Evolutionary conservation across 2,797 vertebrate species (phyloP).

Genomic region (Cryptoprocta ferox): DNA sequence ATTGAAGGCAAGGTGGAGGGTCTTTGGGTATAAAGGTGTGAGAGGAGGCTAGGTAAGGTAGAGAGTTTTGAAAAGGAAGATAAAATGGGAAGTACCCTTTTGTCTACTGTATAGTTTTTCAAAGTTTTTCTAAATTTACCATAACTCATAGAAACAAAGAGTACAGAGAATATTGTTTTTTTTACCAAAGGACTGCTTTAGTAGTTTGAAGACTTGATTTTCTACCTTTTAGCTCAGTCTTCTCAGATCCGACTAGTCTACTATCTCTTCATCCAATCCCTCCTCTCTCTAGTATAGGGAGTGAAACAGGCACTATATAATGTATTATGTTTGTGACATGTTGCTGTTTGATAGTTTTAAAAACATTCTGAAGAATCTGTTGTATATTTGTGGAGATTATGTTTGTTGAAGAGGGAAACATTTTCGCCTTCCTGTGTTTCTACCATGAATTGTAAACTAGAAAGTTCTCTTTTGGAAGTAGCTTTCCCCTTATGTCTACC

Average conservation of each 20-base stretch:
- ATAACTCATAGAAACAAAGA: neutral
- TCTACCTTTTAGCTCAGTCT: slow-evolving; percentile 35
- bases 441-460: neutral
- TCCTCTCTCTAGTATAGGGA: slow-evolving; percentile 14
- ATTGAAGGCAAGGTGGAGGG: neutral
- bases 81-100: neutral
- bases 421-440: neutral
- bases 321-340: slow-evolving; percentile 18
- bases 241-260: neutral
- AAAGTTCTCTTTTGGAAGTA: neutral
- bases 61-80: slow-evolving; percentile 53
- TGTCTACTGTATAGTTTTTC: neutral
- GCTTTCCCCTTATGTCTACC: neutral
- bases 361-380: neutral
- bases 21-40: neutral
- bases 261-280: neutral
- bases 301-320: neutral
- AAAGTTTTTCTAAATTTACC: slow-evolving; percentile 37
- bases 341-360: slow-evolving; percentile 21
- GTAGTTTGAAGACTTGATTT: slow-evolving; percentile 32
- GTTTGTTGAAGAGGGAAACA: neutral
- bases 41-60: slow-evolving; percentile 20
- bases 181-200: neutral
- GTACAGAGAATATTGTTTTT: slow-evolving; percentile 12
- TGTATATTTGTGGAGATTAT: slow-evolving; percentile 31